A percentile compares a stretch with the other conserved stretches of the same genome.
These are phyloP conservation scores for Oxyruncus cristatus DNA, from an alignment of 2,113 vertebrate genomes.

Conservation along the genomic window DNA sequence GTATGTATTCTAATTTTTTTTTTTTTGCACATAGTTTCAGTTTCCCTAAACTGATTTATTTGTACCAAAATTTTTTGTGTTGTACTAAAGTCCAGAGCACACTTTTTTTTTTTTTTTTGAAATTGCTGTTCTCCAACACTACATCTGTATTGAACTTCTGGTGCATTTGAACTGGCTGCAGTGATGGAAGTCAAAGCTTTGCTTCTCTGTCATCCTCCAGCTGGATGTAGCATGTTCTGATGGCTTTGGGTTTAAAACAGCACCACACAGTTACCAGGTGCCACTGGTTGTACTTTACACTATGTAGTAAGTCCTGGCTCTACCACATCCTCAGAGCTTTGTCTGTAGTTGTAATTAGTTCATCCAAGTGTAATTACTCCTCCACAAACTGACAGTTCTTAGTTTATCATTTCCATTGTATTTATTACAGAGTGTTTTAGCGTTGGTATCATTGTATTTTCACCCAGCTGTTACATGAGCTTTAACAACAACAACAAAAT, in stretches of 20 bases:
- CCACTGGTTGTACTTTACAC: slow-evolving; percentile 62
- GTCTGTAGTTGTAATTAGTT: slow-evolving; percentile 78
- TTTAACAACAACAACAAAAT: slow-evolving; percentile 81
- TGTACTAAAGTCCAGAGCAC: slow-evolving; percentile 75
- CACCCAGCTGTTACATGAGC: slow-evolving; percentile 90
- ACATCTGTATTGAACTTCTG: slow-evolving; percentile 66
- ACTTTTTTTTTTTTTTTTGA: slow-evolving; percentile 25
- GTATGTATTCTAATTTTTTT: slow-evolving; percentile 75
- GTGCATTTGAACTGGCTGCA: slow-evolving; percentile 64
- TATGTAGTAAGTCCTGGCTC: slow-evolving; percentile 66
- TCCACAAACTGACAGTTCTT: slow-evolving; percentile 76
- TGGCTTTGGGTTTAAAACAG: slow-evolving; percentile 50
- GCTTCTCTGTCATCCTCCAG: slow-evolving; percentile 43
- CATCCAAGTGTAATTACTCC: slow-evolving; percentile 73
- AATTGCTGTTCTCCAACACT: slow-evolving; percentile 68
- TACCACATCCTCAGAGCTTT: slow-evolving; percentile 72
- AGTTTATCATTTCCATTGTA: slow-evolving; percentile 81
- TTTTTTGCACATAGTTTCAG: slow-evolving; percentile 81
- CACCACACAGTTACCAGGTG: slow-evolving; percentile 53
- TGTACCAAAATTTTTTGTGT: slow-evolving; percentile 62
- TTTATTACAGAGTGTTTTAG: slow-evolving; percentile 92
- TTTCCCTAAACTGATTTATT: slow-evolving; percentile 74
- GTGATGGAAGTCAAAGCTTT: slow-evolving; percentile 55
- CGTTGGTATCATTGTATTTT: slow-evolving; percentile 83
- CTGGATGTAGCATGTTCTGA: slow-evolving; percentile 44